Evolutionary conservation across 2,888 invertebrate genomes (phyloP), one percentile per base, ranked within the genome.

Genomic region (Drosophila helvetica): DNA sequence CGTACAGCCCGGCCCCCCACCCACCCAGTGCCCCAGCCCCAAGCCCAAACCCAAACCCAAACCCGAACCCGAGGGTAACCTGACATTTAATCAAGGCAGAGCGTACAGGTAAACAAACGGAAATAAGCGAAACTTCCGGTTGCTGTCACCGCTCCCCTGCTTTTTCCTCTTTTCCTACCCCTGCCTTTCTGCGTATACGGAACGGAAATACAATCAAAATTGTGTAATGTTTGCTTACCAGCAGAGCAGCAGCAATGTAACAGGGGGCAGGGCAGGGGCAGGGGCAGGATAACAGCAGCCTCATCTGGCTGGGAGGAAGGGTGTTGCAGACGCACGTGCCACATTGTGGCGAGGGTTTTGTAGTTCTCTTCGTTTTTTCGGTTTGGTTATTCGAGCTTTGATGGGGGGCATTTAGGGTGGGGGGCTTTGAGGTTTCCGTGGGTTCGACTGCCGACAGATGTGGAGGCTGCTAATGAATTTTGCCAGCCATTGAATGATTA

Each of bases 161-260:
- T 69, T 70, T 58, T 52, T 73, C 76, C 59, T 78, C 65, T 61
- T 63, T 64, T 53, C 72, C 64, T 57, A 2, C 27, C 27, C 30
- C 33, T 30, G 71, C 65, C 73, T 73, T 73, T 64, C 53, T 57
- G 72, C 86, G 84, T 80, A 82, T 86, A 86, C 78, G 72, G 75
- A 80, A 88, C 89, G 85, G 85, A 85, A 85, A 85, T 88, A 85
- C 85, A 85, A 85, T 85, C 87, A 85, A 85, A 85, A 88, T 88
- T 88, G 79, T 84, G 78, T 85, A 86, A 85, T 88, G 85, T 85
- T 85, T 85, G 85, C 74, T 67, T 83, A 74, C 72, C 85, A 71
- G 50, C 30, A 43, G 46, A 48, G 46, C 8, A 43, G 38, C 38
- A 38, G 43, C 45, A 47, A 54, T 52, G 54, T 70, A 71, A 48